Percentiles rank a stretch among this genome's conserved stretches.
phyloP scores from a whole-genome alignment of 2,113 vertebrate genomes.

The Elachura formosa region DNA sequence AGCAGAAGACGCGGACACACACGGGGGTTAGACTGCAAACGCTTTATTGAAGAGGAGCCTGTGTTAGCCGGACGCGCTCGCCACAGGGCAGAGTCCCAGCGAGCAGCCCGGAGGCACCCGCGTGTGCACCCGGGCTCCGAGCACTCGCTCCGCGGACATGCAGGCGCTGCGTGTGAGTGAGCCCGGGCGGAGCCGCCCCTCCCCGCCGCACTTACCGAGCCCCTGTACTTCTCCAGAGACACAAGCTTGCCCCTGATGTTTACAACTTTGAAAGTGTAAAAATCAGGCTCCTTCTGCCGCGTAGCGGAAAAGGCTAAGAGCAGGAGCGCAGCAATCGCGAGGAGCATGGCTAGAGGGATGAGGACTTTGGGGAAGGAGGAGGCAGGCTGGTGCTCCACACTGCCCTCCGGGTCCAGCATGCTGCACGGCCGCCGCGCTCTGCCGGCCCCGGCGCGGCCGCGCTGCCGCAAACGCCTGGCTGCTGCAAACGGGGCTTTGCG shows the following conservation, averaged over 20 bases:
- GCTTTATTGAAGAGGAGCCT: not conserved
- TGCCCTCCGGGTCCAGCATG: slow-evolving; percentile 67
- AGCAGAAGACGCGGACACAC: not conserved
- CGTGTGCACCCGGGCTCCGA: not conserved
- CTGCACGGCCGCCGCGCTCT: slow-evolving; percentile 10
- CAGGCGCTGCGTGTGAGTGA: not conserved
- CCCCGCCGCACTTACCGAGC: slow-evolving; percentile 84
- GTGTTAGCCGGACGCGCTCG: not conserved
- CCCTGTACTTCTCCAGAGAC: slow-evolving; percentile 94
- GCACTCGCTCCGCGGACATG: slow-evolving; percentile 1
- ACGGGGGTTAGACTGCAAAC: not conserved
- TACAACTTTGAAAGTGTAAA: slow-evolving; percentile 90
- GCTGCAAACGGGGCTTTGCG: slow-evolving; percentile 52
- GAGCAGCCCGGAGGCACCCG: not conserved
- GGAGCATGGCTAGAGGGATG: slow-evolving; percentile 65
- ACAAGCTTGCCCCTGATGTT: slow-evolving; percentile 95
- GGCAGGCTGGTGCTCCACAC: slow-evolving; percentile 44
- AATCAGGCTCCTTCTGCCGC: slow-evolving; percentile 80
- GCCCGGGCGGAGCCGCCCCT: not conserved
- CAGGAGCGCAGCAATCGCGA: slow-evolving; percentile 56
- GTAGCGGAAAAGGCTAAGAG: slow-evolving; percentile 61
- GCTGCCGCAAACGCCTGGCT: slow-evolving; percentile 26
- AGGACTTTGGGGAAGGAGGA: not conserved
- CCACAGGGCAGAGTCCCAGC: not conserved
- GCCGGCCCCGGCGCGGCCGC: not conserved